Base-by-base conservation (phyloP, 2,888 invertebrate genomes). In the Scaptomyza polygonia region DNA sequence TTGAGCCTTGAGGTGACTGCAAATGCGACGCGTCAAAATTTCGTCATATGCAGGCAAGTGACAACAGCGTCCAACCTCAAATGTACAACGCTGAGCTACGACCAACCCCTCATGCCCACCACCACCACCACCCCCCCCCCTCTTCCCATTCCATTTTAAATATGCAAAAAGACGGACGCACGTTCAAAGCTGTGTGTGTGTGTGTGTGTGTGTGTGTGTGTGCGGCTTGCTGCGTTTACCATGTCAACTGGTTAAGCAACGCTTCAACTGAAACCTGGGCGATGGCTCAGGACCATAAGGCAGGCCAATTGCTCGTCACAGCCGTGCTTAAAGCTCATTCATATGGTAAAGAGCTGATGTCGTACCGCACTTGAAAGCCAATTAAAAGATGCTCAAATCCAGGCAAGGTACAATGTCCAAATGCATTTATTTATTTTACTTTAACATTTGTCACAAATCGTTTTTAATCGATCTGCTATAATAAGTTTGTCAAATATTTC, bases 11-110 rank as follows among this genome's bases (percentile, higher is more conserved):
- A 79, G 79, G 86, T 67, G 66, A 65, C 32, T 54, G 56, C 82
- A 64, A 81, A 61, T 66, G 79, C 70, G 77, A 67, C 56, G 83
- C 86, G 80, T 79, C 77, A 86, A 71, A 86, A 79, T 83, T 39
- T 86, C 72, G 77, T 76, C 86, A 83, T 70, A 61, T 61, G 55
- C 75, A 67, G 66, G 67, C 56, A 57, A 56, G 67, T 67, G 77
- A 73, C 79, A 78, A 67, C 75, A 74, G 42, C 40, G 16, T 36
- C 30, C 51, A 63, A 58, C 52, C 62, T 40, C 30, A 45, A 42
- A 12, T 27, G 18, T 5, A 14, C 34, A 32, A 16, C 32, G 2
- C 27, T 9, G 51, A 45, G 4, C 32, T 4, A 3, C 34, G 8
- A n/a, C n/a, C n/a, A n/a, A n/a, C n/a, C n/a, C n/a, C n/a, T 3